These are phyloP conservation scores for Acanthosepion pharaonis DNA, from an alignment of 2,888 invertebrate species.

Conservation along the genomic window DNA sequence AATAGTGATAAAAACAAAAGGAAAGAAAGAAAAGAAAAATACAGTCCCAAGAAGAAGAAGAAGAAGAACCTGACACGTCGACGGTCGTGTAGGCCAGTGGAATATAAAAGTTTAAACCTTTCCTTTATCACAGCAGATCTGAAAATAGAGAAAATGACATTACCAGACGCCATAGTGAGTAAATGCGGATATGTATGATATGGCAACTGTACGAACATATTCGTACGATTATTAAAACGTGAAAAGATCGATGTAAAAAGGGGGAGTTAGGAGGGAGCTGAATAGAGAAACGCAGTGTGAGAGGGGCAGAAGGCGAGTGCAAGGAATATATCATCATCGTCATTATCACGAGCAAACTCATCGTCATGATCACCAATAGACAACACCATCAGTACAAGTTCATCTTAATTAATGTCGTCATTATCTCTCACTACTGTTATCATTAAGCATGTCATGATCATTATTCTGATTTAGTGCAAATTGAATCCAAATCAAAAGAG, in stretches of 20 bases:
- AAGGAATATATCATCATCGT: not conserved
- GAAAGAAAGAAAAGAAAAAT: not conserved
- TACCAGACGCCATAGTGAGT: conserved; percentile 36
- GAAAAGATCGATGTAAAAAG: not conserved
- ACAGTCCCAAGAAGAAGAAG: not conserved
- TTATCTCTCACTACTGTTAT: not conserved
- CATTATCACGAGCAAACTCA: not conserved
- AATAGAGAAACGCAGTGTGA: too few species aligned
- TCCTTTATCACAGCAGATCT: conserved; percentile 23
- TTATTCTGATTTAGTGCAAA: not conserved
- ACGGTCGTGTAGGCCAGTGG: conserved; percentile 13
- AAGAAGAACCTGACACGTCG: not conserved
- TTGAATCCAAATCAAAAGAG: not conserved
- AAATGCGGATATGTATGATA: conserved; percentile 36
- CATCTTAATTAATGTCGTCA: not conserved
- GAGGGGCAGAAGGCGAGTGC: not conserved
- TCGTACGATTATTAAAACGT: not conserved
- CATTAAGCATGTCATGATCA: not conserved
- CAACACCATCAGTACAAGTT: not conserved
- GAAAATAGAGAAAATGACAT: conserved; percentile 42
- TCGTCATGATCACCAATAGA: not conserved
- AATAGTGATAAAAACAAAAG: not conserved
- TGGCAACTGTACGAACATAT: not conserved
- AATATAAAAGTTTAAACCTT: not conserved
- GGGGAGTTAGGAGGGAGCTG: too few species aligned